These are phyloP conservation scores for Novumbra hubbsi DNA, from an alignment of 2,797 vertebrate genomes.

Conservation along the genomic window DNA sequence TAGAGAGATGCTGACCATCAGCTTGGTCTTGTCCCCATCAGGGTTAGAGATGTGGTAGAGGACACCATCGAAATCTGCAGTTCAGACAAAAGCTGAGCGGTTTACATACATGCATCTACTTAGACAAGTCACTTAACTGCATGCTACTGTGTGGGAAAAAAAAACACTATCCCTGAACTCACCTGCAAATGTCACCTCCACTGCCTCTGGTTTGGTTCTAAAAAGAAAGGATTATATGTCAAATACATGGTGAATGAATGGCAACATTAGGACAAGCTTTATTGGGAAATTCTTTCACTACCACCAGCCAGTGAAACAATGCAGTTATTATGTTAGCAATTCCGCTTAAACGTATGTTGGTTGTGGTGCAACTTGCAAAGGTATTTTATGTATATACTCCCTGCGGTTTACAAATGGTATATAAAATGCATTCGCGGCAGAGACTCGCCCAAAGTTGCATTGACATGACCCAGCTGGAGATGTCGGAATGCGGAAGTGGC, in stretches of 20 bases:
- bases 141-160: not conserved
- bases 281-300: not conserved
- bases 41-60: slow-evolving; percentile 99
- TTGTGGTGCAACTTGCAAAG: not conserved
- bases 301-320: not conserved
- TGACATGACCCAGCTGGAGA: slow-evolving; percentile 60
- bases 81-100: not conserved
- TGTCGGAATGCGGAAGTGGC: slow-evolving; percentile 67
- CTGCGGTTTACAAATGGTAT: not conserved
- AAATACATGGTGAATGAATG: not conserved
- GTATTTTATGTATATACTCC: not conserved
- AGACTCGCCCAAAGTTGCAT: slow-evolving; percentile 22
- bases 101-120: not conserved
- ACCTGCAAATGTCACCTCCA: slow-evolving; percentile 99
- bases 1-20: slow-evolving; percentile 99
- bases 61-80: slow-evolving; percentile 95
- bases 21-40: slow-evolving; percentile 95
- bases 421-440: slow-evolving; percentile 2
- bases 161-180: slow-evolving; percentile 37
- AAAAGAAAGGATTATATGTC: slow-evolving; percentile 25
- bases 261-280: not conserved
- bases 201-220: slow-evolving; percentile 97
- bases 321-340: not conserved
- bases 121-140: not conserved
- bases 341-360: not conserved